phyloP scores from a whole-genome alignment of 2,797 vertebrate species.

The Hapalemur alaotrensis region DNA sequence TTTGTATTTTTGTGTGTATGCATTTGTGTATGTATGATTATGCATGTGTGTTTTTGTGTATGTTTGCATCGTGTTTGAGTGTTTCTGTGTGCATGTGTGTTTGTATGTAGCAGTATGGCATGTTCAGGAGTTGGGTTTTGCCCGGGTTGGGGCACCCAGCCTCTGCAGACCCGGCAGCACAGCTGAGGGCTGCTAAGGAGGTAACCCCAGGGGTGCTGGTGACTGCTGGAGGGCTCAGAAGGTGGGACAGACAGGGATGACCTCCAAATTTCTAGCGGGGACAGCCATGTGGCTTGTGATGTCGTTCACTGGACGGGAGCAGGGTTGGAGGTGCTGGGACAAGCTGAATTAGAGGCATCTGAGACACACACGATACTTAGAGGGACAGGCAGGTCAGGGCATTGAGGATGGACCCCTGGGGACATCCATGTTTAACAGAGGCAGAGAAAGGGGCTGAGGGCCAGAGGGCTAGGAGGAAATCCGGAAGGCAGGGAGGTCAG shows the following conservation, averaged over 20 bases:
- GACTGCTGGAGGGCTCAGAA: background rate
- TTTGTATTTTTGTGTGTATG: too few species aligned
- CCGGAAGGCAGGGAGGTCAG: too few species aligned
- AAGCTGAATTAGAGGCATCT: background rate
- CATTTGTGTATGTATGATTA: too few species aligned
- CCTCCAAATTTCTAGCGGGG: background rate
- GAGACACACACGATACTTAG: accelerated
- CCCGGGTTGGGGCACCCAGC: background rate
- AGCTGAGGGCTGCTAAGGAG: background rate
- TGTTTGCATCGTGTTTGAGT: background rate
- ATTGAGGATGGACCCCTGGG: background rate
- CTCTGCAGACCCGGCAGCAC: background rate
- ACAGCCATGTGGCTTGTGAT: background rate
- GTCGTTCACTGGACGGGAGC: background rate
- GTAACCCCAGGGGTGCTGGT: too few species aligned
- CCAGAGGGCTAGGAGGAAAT: background rate
- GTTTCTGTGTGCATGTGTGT: too few species aligned
- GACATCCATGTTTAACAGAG: background rate
- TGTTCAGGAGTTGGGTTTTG: background rate
- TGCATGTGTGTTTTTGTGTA: too few species aligned
- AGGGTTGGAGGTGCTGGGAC: background rate
- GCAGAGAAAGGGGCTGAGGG: background rate
- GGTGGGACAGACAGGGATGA: background rate
- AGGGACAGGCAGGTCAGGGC: background rate
- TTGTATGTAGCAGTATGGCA: background rate